Conservation (phyloP, 2,888 invertebrate species). For the Lottia scabra region DNA sequence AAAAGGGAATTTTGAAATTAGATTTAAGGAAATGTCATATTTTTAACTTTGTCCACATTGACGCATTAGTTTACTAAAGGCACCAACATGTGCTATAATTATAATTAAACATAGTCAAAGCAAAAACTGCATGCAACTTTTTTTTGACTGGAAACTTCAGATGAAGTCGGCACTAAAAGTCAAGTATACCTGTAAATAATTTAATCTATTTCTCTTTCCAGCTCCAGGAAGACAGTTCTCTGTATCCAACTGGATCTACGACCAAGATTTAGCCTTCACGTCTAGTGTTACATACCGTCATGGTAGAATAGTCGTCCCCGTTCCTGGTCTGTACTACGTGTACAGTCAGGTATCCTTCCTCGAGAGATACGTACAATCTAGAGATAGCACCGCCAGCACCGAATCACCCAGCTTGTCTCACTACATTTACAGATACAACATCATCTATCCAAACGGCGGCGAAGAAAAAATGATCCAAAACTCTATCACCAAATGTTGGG, state of each 20-base stretch:
- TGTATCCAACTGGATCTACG: constrained; percentile 51
- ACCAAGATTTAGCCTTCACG: constrained; percentile 57
- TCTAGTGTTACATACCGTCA: constrained; percentile 49
- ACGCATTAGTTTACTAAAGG: too few species aligned
- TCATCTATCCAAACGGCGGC: constrained; percentile 57
- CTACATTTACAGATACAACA: constrained; percentile 58
- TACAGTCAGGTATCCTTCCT: constrained; percentile 60
- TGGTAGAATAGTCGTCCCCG: constrained; percentile 57
- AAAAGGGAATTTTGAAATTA: too few species aligned
- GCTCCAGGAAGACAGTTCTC: constrained; percentile 54
- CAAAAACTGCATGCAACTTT: too few species aligned
- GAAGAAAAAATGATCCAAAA: constrained; percentile 59
- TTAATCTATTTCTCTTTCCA: constrained; percentile 27
- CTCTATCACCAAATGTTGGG: constrained; percentile 60
- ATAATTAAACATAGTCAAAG: too few species aligned
- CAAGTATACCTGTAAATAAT: neutral
- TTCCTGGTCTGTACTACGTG: constrained; percentile 57
- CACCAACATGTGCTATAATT: too few species aligned
- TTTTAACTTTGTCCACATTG: too few species aligned
- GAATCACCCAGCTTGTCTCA: constrained; percentile 48
- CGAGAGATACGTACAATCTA: constrained; percentile 42
- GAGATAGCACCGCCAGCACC: constrained; percentile 22
- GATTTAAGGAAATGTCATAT: too few species aligned
- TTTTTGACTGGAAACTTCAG: too few species aligned
- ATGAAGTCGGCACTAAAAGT: too few species aligned